Evolutionary conservation across 1,140 invertebrate genomes (phyloP).

Genomic region (Chrysoperla carnea): DNA sequence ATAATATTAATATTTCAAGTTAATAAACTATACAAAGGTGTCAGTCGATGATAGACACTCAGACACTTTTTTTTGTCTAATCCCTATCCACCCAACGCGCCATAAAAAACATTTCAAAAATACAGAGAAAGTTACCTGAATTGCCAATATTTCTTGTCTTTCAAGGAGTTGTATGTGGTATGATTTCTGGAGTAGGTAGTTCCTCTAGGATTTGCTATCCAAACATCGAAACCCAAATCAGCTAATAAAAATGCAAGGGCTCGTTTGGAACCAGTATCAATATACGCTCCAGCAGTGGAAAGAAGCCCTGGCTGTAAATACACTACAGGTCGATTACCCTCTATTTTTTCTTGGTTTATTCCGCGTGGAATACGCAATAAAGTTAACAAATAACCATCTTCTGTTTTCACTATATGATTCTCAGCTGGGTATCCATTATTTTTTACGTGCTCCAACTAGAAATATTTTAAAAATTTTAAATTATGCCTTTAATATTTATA

Average conservation of each 20-base stretch:
- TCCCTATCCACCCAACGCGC: no score
- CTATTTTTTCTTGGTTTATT: not conserved
- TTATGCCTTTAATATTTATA: no score
- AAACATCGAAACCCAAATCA: slow-evolving; percentile 38
- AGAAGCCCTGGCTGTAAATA: slow-evolving; percentile 16
- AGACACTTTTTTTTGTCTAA: no score
- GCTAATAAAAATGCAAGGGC: slow-evolving; percentile 12
- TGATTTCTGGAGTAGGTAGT: slow-evolving; percentile 32
- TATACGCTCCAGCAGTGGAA: slow-evolving; percentile 11
- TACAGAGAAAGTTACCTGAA: no score
- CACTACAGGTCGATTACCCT: not conserved
- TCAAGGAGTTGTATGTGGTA: slow-evolving; percentile 18
- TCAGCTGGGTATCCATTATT: slow-evolving; percentile 43
- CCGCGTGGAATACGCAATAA: slow-evolving; percentile 23
- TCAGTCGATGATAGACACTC: no score
- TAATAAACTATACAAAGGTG: no score
- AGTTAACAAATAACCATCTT: slow-evolving; percentile 30
- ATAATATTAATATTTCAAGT: no score
- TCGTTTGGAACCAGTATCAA: slow-evolving; percentile 15
- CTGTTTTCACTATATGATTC: slow-evolving; percentile 37
- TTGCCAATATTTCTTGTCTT: slow-evolving; percentile 31
- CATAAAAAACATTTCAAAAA: no score
- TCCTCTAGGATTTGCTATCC: slow-evolving; percentile 42
- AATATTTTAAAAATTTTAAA: no score
- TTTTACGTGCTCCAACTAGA: no score